Evolutionary conservation across 2,888 invertebrate genomes (phyloP).

Genomic region (Nysson spinosus): DNA sequence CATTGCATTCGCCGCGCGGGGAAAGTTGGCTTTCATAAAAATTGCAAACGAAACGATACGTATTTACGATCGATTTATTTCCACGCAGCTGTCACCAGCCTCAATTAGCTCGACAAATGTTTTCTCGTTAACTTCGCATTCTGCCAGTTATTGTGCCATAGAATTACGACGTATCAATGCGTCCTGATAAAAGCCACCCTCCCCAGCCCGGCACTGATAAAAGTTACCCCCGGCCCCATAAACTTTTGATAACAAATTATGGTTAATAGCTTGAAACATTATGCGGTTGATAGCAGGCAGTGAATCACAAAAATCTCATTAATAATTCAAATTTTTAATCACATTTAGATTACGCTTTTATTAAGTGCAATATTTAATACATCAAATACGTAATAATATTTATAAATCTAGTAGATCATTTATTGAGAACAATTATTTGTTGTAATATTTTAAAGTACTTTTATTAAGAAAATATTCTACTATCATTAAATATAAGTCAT

Average conservation of each 20-base stretch:
- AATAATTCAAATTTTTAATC: too few relatives aligned
- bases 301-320: too few relatives aligned
- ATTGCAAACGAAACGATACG: neutral
- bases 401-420: too few relatives aligned
- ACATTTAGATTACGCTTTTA: too few relatives aligned
- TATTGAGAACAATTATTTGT: too few relatives aligned
- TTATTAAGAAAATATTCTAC: too few relatives aligned
- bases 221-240: slow-evolving; percentile 39
- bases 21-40: slow-evolving; percentile 2
- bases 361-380: too few relatives aligned
- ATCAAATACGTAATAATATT: too few relatives aligned
- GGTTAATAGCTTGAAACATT: slow-evolving; percentile 43
- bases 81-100: slow-evolving; percentile 31
- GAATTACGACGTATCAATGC: slow-evolving; percentile 51
- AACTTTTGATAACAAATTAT: slow-evolving; percentile 49
- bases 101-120: slow-evolving; percentile 51
- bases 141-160: slow-evolving; percentile 31
- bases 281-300: neutral
- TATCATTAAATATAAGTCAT: too few relatives aligned
- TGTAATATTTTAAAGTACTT: too few relatives aligned
- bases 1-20: neutral
- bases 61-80: slow-evolving; percentile 42
- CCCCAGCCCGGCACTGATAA: too few relatives aligned
- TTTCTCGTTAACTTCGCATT: slow-evolving; percentile 41
- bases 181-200: slow-evolving; percentile 44